Conservation (phyloP, 1,140 invertebrate genomes). For the Drosophila quadrilineata region DNA sequence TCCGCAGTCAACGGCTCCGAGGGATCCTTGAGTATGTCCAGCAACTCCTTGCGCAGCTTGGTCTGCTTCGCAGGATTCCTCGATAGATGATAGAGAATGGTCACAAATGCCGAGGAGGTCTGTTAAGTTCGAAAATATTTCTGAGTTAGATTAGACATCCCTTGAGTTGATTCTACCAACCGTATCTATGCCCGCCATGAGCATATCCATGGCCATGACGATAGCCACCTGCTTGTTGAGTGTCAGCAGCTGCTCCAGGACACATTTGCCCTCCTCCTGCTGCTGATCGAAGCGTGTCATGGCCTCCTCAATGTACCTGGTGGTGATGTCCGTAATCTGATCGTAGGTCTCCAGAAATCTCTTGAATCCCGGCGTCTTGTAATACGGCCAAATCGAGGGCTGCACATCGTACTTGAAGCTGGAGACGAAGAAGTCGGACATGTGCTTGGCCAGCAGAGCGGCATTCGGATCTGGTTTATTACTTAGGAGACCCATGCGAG, state of each 20-base stretch:
- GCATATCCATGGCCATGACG: conserved; percentile 87
- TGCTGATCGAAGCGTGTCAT: conserved; percentile 81
- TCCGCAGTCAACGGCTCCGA: conserved; percentile 71
- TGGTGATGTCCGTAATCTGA: conserved; percentile 66
- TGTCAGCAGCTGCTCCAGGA: conserved; percentile 84
- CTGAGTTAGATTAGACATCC: neutral
- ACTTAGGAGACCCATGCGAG: conserved; percentile 68
- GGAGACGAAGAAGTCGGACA: conserved; percentile 82
- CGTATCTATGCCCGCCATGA: conserved; percentile 90
- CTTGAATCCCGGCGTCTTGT: conserved; percentile 83
- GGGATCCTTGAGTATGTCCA: conserved; percentile 52
- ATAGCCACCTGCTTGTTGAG: conserved; percentile 84
- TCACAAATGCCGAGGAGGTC: conserved; percentile 60
- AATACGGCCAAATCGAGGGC: conserved; percentile 85
- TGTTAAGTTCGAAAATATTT: neutral
- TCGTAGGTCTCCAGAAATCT: conserved; percentile 82
- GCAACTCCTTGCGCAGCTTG: conserved; percentile 82
- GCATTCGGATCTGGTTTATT: conserved; percentile 82
- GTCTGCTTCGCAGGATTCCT: conserved; percentile 82
- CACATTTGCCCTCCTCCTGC: conserved; percentile 82
- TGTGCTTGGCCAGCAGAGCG: conserved; percentile 83
- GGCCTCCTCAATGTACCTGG: conserved; percentile 57
- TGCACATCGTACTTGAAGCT: conserved; percentile 84
- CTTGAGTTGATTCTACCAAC: conserved; percentile 66
- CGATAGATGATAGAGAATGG: conserved; percentile 76